phyloP scores from a whole-genome alignment of 2,113 vertebrate genomes.

The Anser cygnoides region DNA sequence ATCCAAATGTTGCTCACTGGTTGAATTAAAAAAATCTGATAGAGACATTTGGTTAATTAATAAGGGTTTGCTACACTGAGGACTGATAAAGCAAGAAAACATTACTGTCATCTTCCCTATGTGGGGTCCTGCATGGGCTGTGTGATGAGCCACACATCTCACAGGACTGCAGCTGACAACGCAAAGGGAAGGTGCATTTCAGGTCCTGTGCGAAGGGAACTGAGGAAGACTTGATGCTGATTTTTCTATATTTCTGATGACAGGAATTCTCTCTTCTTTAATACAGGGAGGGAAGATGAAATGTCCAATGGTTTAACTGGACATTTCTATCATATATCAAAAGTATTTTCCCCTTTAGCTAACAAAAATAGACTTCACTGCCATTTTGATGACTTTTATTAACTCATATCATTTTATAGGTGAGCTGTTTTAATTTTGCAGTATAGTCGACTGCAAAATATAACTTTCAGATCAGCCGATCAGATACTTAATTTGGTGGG shows the following conservation, averaged over 20 bases:
- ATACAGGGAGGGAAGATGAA: not conserved
- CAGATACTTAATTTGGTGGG: not conserved
- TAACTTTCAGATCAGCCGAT: not conserved
- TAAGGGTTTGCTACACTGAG: not conserved
- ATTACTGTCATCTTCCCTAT: not conserved
- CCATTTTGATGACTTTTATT: not conserved
- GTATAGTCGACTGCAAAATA: not conserved
- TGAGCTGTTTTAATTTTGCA: not conserved
- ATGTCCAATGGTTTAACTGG: not conserved
- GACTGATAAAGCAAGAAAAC: not conserved
- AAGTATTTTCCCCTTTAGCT: not conserved
- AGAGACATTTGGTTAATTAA: not conserved
- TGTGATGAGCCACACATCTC: not conserved
- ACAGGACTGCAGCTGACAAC: not conserved
- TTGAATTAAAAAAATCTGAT: not conserved
- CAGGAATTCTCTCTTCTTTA: not conserved
- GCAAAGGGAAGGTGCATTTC: not conserved
- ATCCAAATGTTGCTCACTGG: not conserved
- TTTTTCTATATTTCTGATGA: slow-evolving; percentile 25
- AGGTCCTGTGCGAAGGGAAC: not conserved
- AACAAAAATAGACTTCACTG: not conserved
- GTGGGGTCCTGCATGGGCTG: not conserved
- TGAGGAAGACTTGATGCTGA: not conserved
- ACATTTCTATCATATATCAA: not conserved
- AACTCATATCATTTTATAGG: not conserved